Evolutionary conservation across 1,140 invertebrate genomes (phyloP).

Genomic region (Drusus annulatus): DNA sequence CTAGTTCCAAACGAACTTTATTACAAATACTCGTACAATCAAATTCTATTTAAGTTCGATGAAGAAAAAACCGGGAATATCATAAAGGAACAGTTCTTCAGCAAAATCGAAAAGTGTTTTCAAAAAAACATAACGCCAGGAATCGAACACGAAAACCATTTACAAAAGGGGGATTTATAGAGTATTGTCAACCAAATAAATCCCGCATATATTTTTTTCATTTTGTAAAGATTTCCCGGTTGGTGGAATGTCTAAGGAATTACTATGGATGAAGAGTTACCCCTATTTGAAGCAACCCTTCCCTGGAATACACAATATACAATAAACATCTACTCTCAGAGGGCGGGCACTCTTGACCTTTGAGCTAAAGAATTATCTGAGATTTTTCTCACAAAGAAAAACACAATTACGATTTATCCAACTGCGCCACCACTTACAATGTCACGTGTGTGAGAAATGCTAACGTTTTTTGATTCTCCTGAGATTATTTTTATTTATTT

Average conservation of each 20-base stretch:
- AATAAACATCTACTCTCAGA: neutral
- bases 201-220: neutral
- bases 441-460: no score
- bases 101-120: neutral
- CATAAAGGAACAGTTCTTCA: no score
- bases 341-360: neutral
- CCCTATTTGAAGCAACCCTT: conserved; percentile 12
- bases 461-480: no score
- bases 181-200: neutral
- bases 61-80: no score
- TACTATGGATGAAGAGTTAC: conserved; percentile 7
- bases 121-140: neutral
- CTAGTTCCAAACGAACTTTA: no score
- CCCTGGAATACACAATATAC: neutral
- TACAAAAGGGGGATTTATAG: neutral
- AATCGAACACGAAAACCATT: neutral
- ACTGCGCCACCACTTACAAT: no score
- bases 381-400: no score
- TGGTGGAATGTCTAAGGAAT: neutral
- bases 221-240: conserved; percentile 25
- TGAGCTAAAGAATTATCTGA: neutral
- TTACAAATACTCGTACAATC: no score
- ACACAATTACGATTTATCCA: no score
- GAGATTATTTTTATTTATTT: no score
- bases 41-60: no score